Conservation (phyloP, 2,113 vertebrate genomes). For the Tenebrosternarchus preto region DNA sequence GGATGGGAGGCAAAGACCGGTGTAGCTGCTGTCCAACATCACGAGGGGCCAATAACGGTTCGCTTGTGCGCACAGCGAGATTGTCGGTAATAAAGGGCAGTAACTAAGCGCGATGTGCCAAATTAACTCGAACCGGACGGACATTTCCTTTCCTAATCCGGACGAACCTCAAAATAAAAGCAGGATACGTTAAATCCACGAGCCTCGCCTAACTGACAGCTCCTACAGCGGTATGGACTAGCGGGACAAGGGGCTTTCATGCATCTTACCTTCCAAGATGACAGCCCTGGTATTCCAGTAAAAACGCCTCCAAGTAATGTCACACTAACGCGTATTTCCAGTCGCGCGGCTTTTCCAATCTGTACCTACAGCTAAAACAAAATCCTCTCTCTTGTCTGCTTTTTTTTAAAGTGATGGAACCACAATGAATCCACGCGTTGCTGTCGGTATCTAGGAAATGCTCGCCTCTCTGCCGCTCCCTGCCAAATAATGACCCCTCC, state of each 20-base stretch:
- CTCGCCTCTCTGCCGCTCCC: conserved; percentile 62
- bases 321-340: too few relatives aligned
- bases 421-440: conserved; percentile 65
- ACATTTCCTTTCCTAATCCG: too few relatives aligned
- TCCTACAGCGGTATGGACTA: conserved; percentile 19
- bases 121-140: too few relatives aligned
- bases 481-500: conserved; percentile 73
- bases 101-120: too few relatives aligned
- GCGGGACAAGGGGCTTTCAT: conserved; percentile 51
- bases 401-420: conserved; percentile 73
- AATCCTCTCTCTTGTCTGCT: too few relatives aligned
- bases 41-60: too few relatives aligned
- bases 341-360: too few relatives aligned
- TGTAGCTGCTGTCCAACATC: conserved; percentile 31
- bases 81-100: too few relatives aligned
- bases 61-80: too few relatives aligned
- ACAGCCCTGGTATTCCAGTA: conserved; percentile 65
- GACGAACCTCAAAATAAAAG: too few relatives aligned
- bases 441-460: conserved; percentile 53
- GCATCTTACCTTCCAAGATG: conserved; percentile 53
- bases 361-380: too few relatives aligned
- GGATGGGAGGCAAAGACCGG: conserved; percentile 14
- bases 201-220: conserved; percentile 68
- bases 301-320: too few relatives aligned
- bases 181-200: conserved; percentile 46